phyloP scores from a whole-genome alignment of 2,113 vertebrate genomes.

The Nothoprocta pentlandii region DNA sequence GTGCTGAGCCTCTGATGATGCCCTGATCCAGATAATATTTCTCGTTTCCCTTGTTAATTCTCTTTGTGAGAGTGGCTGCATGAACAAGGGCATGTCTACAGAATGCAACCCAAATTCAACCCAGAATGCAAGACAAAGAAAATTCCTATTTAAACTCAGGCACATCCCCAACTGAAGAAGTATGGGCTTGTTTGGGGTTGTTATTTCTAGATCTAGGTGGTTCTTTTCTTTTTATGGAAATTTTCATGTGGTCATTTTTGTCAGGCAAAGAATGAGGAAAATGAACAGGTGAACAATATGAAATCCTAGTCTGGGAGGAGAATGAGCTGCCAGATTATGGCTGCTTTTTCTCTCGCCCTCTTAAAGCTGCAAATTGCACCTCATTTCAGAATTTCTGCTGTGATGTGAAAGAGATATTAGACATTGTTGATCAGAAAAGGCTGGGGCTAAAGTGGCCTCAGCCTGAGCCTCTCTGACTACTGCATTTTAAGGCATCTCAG shows the following conservation, averaged over 20 bases:
- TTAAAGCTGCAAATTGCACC: slow-evolving; percentile 45
- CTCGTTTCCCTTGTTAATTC: accelerated
- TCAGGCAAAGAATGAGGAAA: slow-evolving; percentile 7
- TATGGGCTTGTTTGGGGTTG: neutral
- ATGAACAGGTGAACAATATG: neutral
- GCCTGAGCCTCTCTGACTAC: neutral
- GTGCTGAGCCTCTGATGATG: neutral
- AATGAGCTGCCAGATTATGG: neutral
- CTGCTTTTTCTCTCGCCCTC: slow-evolving; percentile 12
- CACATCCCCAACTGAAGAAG: neutral
- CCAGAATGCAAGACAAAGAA: neutral
- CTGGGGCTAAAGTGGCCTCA: slow-evolving; percentile 35
- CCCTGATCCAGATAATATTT: neutral
- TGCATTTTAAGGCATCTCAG: neutral
- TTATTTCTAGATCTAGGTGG: neutral
- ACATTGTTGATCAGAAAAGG: slow-evolving; percentile 29
- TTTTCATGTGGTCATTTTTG: neutral
- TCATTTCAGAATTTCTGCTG: slow-evolving; percentile 49
- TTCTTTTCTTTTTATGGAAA: neutral
- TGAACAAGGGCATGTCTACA: neutral
- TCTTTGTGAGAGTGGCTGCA: neutral
- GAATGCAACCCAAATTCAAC: neutral
- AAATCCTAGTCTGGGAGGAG: neutral
- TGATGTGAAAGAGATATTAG: slow-evolving; percentile 63
- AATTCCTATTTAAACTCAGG: neutral